Evolutionary conservation across 1,140 invertebrate species (phyloP).

Genomic region (Cyclargus thomasi): DNA sequence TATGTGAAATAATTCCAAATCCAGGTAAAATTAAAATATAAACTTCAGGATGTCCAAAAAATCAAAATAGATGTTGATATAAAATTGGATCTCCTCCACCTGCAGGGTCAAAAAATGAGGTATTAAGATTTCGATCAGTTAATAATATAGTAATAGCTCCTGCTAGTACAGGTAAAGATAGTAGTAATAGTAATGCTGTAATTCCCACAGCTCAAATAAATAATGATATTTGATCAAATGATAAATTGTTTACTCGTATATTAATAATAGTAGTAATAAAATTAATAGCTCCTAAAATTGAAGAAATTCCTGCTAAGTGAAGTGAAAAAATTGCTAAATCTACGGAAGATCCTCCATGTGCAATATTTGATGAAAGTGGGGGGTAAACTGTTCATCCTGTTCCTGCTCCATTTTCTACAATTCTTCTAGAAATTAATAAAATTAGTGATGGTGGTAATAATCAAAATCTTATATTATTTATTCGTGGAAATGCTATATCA

Average conservation of each 20-base stretch:
- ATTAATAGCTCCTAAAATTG: slow-evolving; percentile 30
- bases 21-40: slow-evolving; percentile 80
- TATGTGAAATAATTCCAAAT: slow-evolving; percentile 73
- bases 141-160: slow-evolving; percentile 77
- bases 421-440: slow-evolving; percentile 75
- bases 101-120: slow-evolving; percentile 80
- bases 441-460: slow-evolving; percentile 47
- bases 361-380: slow-evolving; percentile 56
- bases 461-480: slow-evolving; percentile 32
- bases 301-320: slow-evolving; percentile 80
- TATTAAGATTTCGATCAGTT: slow-evolving; percentile 79
- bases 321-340: slow-evolving; percentile 82
- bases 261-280: slow-evolving; percentile 76
- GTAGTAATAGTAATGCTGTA: slow-evolving; percentile 79
- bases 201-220: slow-evolving; percentile 81
- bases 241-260: slow-evolving; percentile 61
- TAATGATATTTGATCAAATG: slow-evolving; percentile 69
- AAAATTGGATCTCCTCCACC: slow-evolving; percentile 82
- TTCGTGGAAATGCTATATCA: slow-evolving; percentile 28
- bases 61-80: slow-evolving; percentile 87
- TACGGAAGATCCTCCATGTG: slow-evolving; percentile 77
- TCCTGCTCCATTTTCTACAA: slow-evolving; percentile 79
- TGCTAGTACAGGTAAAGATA: slow-evolving; percentile 82
- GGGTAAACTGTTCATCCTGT: slow-evolving; percentile 74
- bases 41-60: slow-evolving; percentile 78